Evolutionary conservation across 1,140 invertebrate species (phyloP), one percentile per base, ranked within the genome.

Genomic region (Brachionus angularis): DNA sequence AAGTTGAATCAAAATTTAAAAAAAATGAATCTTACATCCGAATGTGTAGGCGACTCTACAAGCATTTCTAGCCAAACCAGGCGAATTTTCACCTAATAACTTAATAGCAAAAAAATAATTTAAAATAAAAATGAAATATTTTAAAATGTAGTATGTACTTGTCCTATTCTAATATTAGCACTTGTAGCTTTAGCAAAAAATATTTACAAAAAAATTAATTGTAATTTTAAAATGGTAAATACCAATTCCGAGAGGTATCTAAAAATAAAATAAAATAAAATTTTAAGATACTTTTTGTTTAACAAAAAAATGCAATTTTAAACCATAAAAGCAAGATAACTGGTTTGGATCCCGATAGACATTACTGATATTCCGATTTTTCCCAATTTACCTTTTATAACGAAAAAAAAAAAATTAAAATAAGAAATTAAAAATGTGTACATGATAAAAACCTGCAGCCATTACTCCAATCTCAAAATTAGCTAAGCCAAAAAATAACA

Each of bases 401-500:
- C 44, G 3, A 18, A 64, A 29, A 2, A 61, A 31, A 34, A 61
- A 39, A 18, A 0, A 33, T 36, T n/a, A n/a, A n/a, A 33, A 12
- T 61, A 21, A 21, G 5, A 33, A 61, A 23, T 61, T 4, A 39
- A 10, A 10, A 33, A 61, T 23, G 34, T 33, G 16, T 34, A 34
- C 0, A 39, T 23, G 16, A 34, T n/a, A 4, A 23, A 8, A 16
- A 64, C 64, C 47, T 52, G 67, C 23, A n/a, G 49, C 49, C 25
- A 71, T 42, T 18, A 44, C 50, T 52, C 67, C 46, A 16, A 71
- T 44, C 31, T 71, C 67, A 50, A 71, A 52, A 23, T 71, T 52
- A 0, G 46, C 33, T 14, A 36, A 52, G 18, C 34, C 67, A 33
- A 50, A 52, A 36, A 50, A 55, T n/a, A 71, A 2, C 47, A 52